Conservation (phyloP, 30 jellyfish, hydroid and myxozoan species). For the Sanderia malayensis region DNA sequence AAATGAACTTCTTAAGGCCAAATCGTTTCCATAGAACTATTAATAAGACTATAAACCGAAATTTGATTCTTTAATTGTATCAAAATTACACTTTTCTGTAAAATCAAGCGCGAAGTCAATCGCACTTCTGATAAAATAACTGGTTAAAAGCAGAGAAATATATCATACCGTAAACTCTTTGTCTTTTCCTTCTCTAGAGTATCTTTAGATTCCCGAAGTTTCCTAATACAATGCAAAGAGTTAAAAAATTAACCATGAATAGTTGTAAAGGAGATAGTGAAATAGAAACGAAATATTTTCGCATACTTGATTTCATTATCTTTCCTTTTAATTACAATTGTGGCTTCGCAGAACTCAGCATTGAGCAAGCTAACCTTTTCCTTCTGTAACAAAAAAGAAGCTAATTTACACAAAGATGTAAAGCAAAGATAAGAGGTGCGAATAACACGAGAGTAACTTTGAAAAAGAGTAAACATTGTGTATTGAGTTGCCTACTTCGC, state of each 20-base stretch:
- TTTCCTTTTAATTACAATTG: conserved; percentile 14
- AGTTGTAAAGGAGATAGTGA: not conserved
- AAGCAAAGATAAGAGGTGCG: no score
- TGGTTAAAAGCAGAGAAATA: not conserved
- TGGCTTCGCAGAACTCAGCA: conserved; percentile 50
- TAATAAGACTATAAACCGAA: no score
- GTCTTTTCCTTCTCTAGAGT: conserved; percentile 14
- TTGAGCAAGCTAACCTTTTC: conserved; percentile 28
- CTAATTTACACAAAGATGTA: no score
- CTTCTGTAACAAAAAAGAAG: conserved; percentile 22
- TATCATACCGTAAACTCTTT: conserved; percentile 5
- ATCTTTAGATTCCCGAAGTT: conserved; percentile 15
- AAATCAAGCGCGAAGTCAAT: no score
- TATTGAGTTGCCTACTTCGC: no score
- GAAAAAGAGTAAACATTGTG: not conserved
- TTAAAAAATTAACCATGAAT: not conserved
- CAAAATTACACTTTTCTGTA: no score
- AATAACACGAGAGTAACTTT: no score
- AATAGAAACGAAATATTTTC: not conserved
- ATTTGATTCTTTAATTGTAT: no score
- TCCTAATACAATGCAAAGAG: not conserved
- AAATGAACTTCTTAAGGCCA: no score
- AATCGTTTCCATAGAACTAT: no score
- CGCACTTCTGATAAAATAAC: no score
- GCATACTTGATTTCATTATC: conserved; percentile 54